Evolutionary conservation across 2,888 invertebrate genomes (phyloP).

Genomic region (Megalurothrips usitatus): DNA sequence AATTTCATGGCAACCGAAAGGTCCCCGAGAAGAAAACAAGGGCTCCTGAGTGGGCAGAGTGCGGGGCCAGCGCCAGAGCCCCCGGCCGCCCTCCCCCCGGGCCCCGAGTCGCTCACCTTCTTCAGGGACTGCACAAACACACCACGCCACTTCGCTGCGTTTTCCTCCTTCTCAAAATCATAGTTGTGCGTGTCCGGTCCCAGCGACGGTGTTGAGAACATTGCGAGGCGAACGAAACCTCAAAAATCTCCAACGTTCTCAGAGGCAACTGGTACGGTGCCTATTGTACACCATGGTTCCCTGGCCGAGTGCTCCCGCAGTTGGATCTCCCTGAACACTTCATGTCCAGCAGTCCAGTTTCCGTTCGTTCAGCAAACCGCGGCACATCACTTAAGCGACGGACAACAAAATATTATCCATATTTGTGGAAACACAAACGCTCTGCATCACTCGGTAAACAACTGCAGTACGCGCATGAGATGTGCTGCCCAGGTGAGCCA

Average conservation of each 20-base stretch:
- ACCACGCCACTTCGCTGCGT: slow-evolving; percentile 87
- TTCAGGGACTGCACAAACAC: slow-evolving; percentile 80
- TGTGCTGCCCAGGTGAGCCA: background rate
- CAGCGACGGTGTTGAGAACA: slow-evolving; percentile 35
- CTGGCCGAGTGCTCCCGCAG: background rate
- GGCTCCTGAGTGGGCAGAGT: no score
- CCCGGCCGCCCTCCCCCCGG: background rate
- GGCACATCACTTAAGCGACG: background rate
- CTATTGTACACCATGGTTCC: slow-evolving; percentile 19
- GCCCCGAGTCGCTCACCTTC: slow-evolving; percentile 59
- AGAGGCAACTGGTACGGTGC: background rate
- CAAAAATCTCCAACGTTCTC: slow-evolving; percentile 27
- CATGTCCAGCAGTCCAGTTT: background rate
- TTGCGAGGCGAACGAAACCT: slow-evolving; percentile 28
- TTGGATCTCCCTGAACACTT: background rate
- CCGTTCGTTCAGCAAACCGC: background rate
- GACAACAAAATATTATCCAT: background rate
- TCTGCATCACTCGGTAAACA: slow-evolving; percentile 3
- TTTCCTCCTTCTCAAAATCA: slow-evolving; percentile 86
- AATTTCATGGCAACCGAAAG: no score
- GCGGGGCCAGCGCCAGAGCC: no score
- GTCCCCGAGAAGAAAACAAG: no score
- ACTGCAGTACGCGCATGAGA: slow-evolving; percentile 3
- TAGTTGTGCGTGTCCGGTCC: slow-evolving; percentile 48
- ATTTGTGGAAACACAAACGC: slow-evolving; percentile 2